Evolutionary conservation across 2,797 vertebrate species (phyloP), one percentile per base, ranked within the genome.

Genomic region (Nyctibius grandis): DNA sequence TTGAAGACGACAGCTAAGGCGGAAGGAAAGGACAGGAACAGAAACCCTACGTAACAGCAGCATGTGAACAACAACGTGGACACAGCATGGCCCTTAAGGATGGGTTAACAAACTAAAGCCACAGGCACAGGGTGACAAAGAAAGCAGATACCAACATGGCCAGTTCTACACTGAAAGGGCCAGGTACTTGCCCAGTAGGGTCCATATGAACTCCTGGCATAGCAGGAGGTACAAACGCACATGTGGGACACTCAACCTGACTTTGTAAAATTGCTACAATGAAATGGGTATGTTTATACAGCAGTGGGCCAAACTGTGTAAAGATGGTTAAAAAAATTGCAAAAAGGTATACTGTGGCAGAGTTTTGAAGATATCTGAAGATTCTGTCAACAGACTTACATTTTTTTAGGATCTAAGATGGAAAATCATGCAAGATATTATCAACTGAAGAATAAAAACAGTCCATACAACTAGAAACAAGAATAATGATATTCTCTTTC

Each of bases 181-280:
- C 11, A 6, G 14, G 19, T 47, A 14, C 21, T 9, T 11, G 7
- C 5, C 18, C 5, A 3, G 36, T 8, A 51, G 48, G 45, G 31
- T 54, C 22, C 13, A 6, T 10, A 45, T 11, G 7, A 89, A n/a
- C 13, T 56, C 31, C 31, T 11, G 22, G 14, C 26, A n/a, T 2
- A 54, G 16, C 9, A 59, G 23, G 8, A 44, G n/a, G 34, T 61
- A 17, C 45, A 64, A 42, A 59, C 15, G 23, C 14, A 73, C 44
- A 28, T 0, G 0, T 25, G 40, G 19, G 7, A 16, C 8, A 6
- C 44, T n/a, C 38, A n/a, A 12, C 3, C 21, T 7, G 5, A 29
- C 51, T 82, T 33, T 14, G 12, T 51, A 48, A 65, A 54, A 59
- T 38, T 0, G 0, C 28, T 59, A 53, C 38, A 63, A 60, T 25